A percentile compares a stretch with the other conserved stretches of the same genome.
phyloP scores from a whole-genome alignment of 2,113 vertebrate genomes.

The Cepphus grylle region DNA sequence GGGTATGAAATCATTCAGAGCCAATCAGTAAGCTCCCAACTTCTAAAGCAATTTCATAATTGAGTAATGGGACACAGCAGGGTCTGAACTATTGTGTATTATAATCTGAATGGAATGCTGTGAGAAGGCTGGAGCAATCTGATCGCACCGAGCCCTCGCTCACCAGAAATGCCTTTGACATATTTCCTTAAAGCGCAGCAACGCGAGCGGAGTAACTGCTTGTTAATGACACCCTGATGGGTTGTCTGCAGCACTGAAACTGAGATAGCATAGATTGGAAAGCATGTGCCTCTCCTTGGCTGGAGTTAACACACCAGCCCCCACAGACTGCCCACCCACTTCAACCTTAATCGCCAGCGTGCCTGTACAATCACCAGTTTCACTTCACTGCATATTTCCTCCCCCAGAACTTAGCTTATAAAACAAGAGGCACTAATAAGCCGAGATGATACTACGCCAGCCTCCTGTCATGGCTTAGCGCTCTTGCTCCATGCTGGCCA shows the following conservation, averaged over 20 bases:
- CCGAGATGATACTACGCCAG: neutral
- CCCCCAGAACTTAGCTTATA: slow-evolving; percentile 17
- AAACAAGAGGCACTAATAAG: slow-evolving; percentile 39
- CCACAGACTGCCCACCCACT: slow-evolving; percentile 61
- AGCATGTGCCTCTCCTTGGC: slow-evolving; percentile 59
- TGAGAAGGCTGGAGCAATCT: slow-evolving; percentile 64
- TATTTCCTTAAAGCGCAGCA: slow-evolving; percentile 48
- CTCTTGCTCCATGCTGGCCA: neutral
- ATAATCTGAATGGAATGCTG: slow-evolving; percentile 73
- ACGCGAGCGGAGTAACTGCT: slow-evolving; percentile 19
- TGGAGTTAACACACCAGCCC: slow-evolving; percentile 62
- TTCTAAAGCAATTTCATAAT: slow-evolving; percentile 73
- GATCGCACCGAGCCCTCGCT: slow-evolving; percentile 49
- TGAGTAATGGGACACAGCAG: slow-evolving; percentile 72
- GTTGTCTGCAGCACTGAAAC: slow-evolving; percentile 51
- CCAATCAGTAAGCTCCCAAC: slow-evolving; percentile 65
- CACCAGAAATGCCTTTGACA: slow-evolving; percentile 64
- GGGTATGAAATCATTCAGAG: slow-evolving; percentile 67
- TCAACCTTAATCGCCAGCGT: slow-evolving; percentile 12
- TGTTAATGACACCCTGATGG: slow-evolving; percentile 63
- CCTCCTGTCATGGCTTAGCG: slow-evolving; percentile 1
- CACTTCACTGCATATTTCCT: slow-evolving; percentile 47
- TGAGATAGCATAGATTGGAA: slow-evolving; percentile 58
- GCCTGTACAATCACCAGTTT: slow-evolving; percentile 61
- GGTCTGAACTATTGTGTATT: slow-evolving; percentile 70